phyloP scores from a whole-genome alignment of 2,113 vertebrate species.

The Rhea pennata region DNA sequence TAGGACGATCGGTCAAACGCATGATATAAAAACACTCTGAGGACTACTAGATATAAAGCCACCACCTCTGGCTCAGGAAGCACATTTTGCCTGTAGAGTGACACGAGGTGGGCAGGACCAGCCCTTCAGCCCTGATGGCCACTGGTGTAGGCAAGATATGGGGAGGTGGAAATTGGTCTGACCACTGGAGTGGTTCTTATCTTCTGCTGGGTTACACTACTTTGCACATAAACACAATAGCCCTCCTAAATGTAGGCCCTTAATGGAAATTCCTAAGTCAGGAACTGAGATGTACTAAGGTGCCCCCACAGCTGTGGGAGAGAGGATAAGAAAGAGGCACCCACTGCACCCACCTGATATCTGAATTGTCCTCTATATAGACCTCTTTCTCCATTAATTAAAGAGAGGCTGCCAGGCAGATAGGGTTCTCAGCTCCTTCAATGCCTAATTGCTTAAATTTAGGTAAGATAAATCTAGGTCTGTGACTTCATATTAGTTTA shows the following conservation, averaged over 20 bases:
- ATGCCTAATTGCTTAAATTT: background rate
- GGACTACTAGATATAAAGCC: background rate
- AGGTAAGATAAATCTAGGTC: background rate
- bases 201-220: background rate
- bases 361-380: background rate
- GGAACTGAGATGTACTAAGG: background rate
- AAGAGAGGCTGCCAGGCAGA: background rate
- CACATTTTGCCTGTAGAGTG: background rate
- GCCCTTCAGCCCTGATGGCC: background rate
- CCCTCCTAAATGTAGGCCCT: background rate
- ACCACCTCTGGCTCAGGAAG: background rate
- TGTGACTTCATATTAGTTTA: background rate
- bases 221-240: fast-evolving
- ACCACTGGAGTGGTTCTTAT: background rate
- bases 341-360: fast-evolving
- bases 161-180: background rate
- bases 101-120: fast-evolving
- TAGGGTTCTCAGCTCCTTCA: background rate
- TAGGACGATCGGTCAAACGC: fast-evolving
- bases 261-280: background rate
- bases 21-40: background rate
- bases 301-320: background rate
- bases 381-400: background rate
- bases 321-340: background rate
- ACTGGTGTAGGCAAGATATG: background rate